Base-by-base conservation (phyloP, 2,113 vertebrate species). In the Dasypus novemcinctus region DNA sequence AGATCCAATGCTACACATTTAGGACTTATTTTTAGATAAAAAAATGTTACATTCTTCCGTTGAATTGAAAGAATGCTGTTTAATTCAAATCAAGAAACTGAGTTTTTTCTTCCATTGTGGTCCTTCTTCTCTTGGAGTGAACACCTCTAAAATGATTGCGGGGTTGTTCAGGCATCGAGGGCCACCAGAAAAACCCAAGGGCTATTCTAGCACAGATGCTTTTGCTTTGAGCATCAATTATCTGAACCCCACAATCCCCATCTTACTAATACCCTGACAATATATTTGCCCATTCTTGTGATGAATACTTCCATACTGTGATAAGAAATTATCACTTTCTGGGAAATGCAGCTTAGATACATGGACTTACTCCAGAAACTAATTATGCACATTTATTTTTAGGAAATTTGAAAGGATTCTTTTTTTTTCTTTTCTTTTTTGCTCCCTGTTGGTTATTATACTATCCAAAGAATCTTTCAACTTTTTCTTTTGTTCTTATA, bases 311-410 rank as follows among this genome's bases (percentile, higher is more conserved):
- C 91, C 72, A 63, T 74, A 33, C n/a, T 7, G 4, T 80, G 63
- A 85, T 83, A 85, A 93, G 46, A 93, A 95, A 93, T 72, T 31
- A 72, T 13, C 84, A 49, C 66, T 95, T 97, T 95, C 91, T 95
- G 83, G 72, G 64, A 93, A 96, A 82, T 83, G 36, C 29, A 92
- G 41, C 91, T 93, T 49, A 75, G 87, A 85, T 91, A 25, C 78
- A 46, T 90, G 75, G 41, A 74, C 61, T 91, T 94, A 91, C 43
- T 96, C 74, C 89, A 95, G 87, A 91, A 88, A 57, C 81, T 98
- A 96, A 97, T 96, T 97, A 90, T 91, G 27, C 79, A 97, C 83
- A 84, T 95, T 95, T 96, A 96, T 96, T 98, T 97, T 97, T 92
- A 95, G 76, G 69, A 95, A 85, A 78, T 95, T 96, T 95, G 36